Conservation (phyloP, 2,113 vertebrate species). For the Cynocephalus volans region DNA sequence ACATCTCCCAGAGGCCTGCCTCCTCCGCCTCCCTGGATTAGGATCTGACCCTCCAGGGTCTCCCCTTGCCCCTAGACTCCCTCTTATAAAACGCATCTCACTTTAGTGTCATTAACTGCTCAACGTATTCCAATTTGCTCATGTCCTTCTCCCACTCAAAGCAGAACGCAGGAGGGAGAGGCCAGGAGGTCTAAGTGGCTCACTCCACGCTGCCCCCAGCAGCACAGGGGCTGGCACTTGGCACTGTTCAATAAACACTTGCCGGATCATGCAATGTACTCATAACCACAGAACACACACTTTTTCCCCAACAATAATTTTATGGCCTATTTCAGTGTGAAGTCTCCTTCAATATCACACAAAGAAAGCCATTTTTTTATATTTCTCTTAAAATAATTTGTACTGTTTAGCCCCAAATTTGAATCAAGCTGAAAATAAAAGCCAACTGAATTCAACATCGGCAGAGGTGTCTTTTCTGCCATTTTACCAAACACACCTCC, state of each 20-base stretch:
- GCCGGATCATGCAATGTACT: background rate
- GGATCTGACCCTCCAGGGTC: background rate
- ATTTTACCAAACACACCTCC: background rate
- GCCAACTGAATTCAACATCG: background rate
- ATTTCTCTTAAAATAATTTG: conserved; percentile 13
- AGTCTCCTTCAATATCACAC: background rate
- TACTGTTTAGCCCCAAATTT: background rate
- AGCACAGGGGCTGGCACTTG: background rate
- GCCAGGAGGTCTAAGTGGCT: background rate
- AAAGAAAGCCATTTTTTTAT: background rate
- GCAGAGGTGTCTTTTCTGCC: background rate
- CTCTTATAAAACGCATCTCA: background rate
- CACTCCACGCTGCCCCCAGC: background rate
- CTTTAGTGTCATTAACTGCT: background rate
- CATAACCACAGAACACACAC: background rate
- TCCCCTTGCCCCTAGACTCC: background rate
- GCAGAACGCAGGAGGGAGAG: background rate
- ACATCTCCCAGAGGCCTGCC: background rate
- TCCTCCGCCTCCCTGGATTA: background rate
- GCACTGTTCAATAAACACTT: background rate
- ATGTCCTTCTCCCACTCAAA: background rate
- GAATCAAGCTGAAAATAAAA: conserved; percentile 18
- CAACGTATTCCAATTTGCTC: background rate
- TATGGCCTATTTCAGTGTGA: background rate
- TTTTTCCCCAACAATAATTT: background rate